These are phyloP conservation scores for Streptopelia turtur DNA, from an alignment of 2,797 vertebrate species.

Conservation along the genomic window DNA sequence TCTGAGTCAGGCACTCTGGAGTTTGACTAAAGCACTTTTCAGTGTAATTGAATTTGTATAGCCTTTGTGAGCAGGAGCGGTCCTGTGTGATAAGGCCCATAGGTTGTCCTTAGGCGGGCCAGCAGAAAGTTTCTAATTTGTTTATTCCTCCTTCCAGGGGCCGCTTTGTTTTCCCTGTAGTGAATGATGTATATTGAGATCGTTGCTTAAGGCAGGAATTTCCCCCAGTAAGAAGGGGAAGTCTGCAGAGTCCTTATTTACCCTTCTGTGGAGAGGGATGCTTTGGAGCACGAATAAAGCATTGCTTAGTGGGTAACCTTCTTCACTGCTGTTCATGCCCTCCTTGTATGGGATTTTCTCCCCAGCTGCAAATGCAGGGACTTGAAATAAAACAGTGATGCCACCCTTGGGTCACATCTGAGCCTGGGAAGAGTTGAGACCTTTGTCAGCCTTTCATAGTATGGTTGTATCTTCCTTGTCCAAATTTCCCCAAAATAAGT, in stretches of 20 bases:
- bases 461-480: not conserved
- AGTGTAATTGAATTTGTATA: slow-evolving; percentile 56
- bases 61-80: slow-evolving; percentile 34
- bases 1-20: not conserved
- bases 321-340: not conserved
- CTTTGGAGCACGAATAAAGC: not conserved
- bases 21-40: not conserved
- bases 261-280: not conserved
- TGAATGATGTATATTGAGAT: not conserved
- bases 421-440: not conserved
- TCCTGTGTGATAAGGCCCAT: not conserved
- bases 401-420: not conserved
- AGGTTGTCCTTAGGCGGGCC: slow-evolving; percentile 11
- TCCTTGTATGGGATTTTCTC: not conserved
- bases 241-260: slow-evolving; percentile 25
- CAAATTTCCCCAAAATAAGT: not conserved
- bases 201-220: slow-evolving; percentile 5
- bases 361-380: not conserved
- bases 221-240: not conserved
- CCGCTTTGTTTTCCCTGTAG: not conserved
- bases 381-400: not conserved
- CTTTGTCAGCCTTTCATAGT: not conserved
- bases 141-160: not conserved
- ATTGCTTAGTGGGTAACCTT: not conserved
- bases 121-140: slow-evolving; percentile 35